phyloP scores from a whole-genome alignment of 2,888 invertebrate species.

The Caenorhabditis uteleia region DNA sequence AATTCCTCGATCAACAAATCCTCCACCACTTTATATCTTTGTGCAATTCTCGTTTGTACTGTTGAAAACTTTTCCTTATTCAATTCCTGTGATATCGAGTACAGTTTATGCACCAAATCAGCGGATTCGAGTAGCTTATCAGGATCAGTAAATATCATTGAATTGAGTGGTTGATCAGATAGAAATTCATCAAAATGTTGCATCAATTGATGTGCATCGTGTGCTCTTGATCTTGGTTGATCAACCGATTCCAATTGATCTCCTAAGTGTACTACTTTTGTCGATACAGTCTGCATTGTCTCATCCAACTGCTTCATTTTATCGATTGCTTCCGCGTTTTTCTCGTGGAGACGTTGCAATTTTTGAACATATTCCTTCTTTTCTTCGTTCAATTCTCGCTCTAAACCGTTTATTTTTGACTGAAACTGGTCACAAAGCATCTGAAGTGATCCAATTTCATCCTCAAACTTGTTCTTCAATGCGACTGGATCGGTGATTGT shows the following conservation, averaged over 20 bases:
- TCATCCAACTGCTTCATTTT: conserved; percentile 80
- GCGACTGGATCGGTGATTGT: conserved; percentile 54
- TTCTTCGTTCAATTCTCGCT: conserved; percentile 63
- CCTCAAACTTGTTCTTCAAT: conserved; percentile 66
- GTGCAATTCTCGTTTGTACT: conserved; percentile 66
- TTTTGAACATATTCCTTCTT: conserved; percentile 64
- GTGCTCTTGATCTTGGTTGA: conserved; percentile 80
- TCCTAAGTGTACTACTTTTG: conserved; percentile 95
- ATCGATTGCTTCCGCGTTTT: conserved; percentile 62
- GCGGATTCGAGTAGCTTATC: conserved; percentile 88
- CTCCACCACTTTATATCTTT: conserved; percentile 69
- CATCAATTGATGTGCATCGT: conserved; percentile 90
- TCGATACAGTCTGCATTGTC: conserved; percentile 93
- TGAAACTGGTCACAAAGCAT: conserved; percentile 67
- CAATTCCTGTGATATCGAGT: conserved; percentile 89
- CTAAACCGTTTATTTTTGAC: conserved; percentile 61
- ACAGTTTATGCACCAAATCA: conserved; percentile 93
- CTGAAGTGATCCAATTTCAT: conserved; percentile 68
- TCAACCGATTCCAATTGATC: conserved; percentile 87
- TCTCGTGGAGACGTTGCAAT: conserved; percentile 62
- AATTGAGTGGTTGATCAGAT: conserved; percentile 82
- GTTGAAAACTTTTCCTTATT: conserved; percentile 62
- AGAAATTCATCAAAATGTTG: conserved; percentile 90
- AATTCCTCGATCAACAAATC: conserved; percentile 88
- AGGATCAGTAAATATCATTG: conserved; percentile 86